Percentiles rank a stretch among this genome's conserved stretches.
phyloP scores from a whole-genome alignment of 2,888 invertebrate genomes.

The Drosophila cognata region DNA sequence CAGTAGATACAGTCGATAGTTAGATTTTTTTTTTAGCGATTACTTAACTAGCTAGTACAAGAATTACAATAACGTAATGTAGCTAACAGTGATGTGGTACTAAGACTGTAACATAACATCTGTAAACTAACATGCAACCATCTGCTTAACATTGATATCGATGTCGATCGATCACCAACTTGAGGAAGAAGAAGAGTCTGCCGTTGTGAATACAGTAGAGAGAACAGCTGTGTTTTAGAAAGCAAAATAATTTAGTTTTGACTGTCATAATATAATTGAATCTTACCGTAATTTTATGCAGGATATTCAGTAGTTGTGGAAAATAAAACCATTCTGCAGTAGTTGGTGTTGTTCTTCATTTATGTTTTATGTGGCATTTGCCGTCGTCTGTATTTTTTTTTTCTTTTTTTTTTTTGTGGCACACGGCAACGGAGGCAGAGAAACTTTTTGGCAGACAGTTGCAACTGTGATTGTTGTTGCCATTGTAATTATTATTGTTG shows the following conservation, averaged over 20 bases:
- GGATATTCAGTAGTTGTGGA: conserved; percentile 1
- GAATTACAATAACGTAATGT: background rate
- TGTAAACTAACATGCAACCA: too few relatives aligned
- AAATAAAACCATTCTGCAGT: background rate
- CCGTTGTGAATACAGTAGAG: too few relatives aligned
- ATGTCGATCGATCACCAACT: too few relatives aligned
- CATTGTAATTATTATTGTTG: conserved; percentile 73
- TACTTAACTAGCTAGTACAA: background rate
- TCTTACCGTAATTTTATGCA: background rate
- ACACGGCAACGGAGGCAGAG: conserved; percentile 46
- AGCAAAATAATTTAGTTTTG: too few relatives aligned
- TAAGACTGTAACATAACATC: too few relatives aligned
- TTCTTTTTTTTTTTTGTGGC: conserved; percentile 44
- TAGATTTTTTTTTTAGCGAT: background rate
- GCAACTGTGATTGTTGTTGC: conserved; percentile 43
- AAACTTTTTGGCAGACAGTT: conserved; percentile 64
- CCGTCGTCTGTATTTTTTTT: conserved; percentile 29
- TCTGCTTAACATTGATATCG: too few relatives aligned
- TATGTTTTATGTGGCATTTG: conserved; percentile 72
- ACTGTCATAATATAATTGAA: background rate
- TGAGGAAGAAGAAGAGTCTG: too few relatives aligned
- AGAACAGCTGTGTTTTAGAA: too few relatives aligned
- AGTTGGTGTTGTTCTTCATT: conserved; percentile 61
- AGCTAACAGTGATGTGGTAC: too few relatives aligned
- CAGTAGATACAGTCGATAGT: background rate